Conservation (phyloP, 2,113 vertebrate genomes). For the Ochotona curzoniae region DNA sequence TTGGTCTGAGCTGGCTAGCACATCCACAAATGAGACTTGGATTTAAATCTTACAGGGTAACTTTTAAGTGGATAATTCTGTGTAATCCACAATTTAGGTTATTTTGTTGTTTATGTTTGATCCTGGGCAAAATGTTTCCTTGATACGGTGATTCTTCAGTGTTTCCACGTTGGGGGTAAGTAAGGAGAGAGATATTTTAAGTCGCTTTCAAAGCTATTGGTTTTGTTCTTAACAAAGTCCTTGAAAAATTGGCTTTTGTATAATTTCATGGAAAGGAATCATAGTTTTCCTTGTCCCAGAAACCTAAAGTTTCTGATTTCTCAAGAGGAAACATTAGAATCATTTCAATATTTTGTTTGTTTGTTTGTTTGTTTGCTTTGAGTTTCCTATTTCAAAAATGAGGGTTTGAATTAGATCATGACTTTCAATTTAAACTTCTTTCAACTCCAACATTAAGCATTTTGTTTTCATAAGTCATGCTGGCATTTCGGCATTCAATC, state of each 20-base stretch:
- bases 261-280: not conserved
- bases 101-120: no score
- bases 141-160: not conserved
- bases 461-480: slow-evolving; percentile 1
- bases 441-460: not conserved
- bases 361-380: not conserved
- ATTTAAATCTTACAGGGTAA: no score
- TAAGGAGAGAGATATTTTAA: not conserved
- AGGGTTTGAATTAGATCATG: slow-evolving; percentile 3
- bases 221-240: not conserved
- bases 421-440: slow-evolving; percentile 10
- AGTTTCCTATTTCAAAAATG: slow-evolving; percentile 24
- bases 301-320: not conserved
- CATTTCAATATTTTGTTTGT: not conserved
- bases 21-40: no score
- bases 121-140: no score
- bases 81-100: no score
- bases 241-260: not conserved
- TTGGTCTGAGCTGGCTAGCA: no score
- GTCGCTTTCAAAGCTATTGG: not conserved
- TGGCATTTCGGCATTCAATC: not conserved
- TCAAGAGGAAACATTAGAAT: not conserved
- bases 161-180: rapidly evolving
- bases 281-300: not conserved
- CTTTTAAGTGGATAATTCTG: no score